A percentile compares a stretch with the other conserved stretches of the same genome.
These are phyloP conservation scores for Galaxea fascicularis DNA, from an alignment of 92 coral and sea anemone species.

Conservation along the genomic window DNA sequence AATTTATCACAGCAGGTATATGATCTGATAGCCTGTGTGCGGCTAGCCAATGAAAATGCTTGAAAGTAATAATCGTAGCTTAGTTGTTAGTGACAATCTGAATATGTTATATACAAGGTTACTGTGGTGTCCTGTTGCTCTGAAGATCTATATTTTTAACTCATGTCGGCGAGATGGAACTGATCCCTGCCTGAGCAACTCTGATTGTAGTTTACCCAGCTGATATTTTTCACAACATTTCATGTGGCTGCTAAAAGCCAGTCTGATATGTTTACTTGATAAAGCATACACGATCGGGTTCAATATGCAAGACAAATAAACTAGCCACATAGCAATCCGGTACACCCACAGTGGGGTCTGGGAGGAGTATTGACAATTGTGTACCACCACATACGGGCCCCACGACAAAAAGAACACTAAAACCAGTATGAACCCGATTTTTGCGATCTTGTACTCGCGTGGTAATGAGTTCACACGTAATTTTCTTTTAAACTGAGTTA, in stretches of 20 bases:
- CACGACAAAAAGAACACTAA: constrained; percentile 86
- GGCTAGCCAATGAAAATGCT: no score
- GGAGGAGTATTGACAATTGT: constrained; percentile 68
- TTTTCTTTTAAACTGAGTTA: constrained; percentile 36
- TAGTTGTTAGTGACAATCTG: no score
- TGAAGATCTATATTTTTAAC: background rate
- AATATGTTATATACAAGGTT: no score
- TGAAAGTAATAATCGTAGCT: no score
- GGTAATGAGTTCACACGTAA: constrained; percentile 60
- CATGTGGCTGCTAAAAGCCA: constrained; percentile 66
- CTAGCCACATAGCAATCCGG: constrained; percentile 86
- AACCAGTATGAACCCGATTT: constrained; percentile 84
- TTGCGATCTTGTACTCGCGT: constrained; percentile 92
- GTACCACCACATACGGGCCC: constrained; percentile 90
- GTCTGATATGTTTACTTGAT: constrained; percentile 84
- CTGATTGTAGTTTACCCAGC: background rate
- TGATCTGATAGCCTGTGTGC: no score
- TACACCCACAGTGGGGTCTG: constrained; percentile 70
- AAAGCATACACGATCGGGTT: constrained; percentile 93
- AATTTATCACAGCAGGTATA: no score
- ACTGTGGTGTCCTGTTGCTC: no score
- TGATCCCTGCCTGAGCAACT: background rate
- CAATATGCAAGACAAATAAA: constrained; percentile 78
- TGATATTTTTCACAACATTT: constrained; percentile 43
- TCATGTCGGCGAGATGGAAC: background rate